Evolutionary conservation across 2,888 invertebrate genomes (phyloP).

Genomic region (Theretra japonica): DNA sequence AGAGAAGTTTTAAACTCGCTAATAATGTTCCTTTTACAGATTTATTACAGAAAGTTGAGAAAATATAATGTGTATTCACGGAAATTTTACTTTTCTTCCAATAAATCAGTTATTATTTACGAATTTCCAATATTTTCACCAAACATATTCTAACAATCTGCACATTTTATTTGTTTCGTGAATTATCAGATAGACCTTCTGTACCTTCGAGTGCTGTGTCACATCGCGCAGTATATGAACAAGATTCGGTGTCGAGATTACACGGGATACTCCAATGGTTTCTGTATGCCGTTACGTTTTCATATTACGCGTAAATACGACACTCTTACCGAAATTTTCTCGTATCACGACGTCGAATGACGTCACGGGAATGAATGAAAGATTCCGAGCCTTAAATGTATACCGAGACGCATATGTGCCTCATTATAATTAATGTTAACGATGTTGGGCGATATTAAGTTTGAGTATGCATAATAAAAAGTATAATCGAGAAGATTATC

Average conservation of each 20-base stretch:
- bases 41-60: no score
- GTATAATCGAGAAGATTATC: no score
- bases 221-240: slow-evolving; percentile 32
- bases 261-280: slow-evolving; percentile 54
- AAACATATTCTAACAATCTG: no score
- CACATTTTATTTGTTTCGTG: no score
- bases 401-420: background rate
- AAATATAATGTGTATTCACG: no score
- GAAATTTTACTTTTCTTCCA: no score
- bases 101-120: no score
- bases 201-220: background rate
- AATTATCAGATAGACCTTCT: slow-evolving; percentile 7
- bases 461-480: background rate
- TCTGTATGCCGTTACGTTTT: slow-evolving; percentile 41
- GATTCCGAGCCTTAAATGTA: slow-evolving; percentile 24
- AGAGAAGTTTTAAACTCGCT: no score
- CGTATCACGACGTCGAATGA: slow-evolving; percentile 9
- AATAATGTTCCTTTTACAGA: no score
- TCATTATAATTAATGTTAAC: slow-evolving; percentile 20
- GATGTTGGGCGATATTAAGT: slow-evolving; percentile 7
- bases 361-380: slow-evolving; percentile 17
- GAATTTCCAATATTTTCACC: no score
- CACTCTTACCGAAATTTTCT: slow-evolving; percentile 26
- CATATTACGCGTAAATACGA: slow-evolving; percentile 37
- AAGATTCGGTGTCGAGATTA: slow-evolving; percentile 56